Evolutionary conservation across 1,140 invertebrate genomes (phyloP), one percentile per base, ranked within the genome.

Genomic region (Caerostris extrusa): DNA sequence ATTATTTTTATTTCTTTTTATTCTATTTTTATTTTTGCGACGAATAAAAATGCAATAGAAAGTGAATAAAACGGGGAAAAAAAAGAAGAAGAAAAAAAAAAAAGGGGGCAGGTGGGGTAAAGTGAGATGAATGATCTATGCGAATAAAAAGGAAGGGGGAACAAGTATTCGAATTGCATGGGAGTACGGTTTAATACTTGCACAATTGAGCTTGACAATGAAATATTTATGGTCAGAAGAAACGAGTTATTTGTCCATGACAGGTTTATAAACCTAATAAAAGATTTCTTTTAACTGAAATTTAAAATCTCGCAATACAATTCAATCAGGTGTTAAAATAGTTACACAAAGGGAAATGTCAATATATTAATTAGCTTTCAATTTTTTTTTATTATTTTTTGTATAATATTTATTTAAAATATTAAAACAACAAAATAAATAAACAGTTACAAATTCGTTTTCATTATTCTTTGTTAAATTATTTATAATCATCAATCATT

Each of bases 1-100:
- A 58, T 57, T 56, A 83, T 83, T 58, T 83, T 83, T 83, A n/a
- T 34, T 83, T 83, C 34, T 77, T 77, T n/a, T 83, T 34, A 34
- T 56, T 57, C 82, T 77, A 77, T 83, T 58, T 83, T 58, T 83
- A 57, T 83, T 58, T 17, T 57, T 56, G 55, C 6, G 86, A 64
- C 12, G 61, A 88, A 88, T 88, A 88, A 88, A n/a, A 88, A 88
- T 88, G 86, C 53, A 67, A 88, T 88, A 88, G 86, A 88, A 88
- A 88, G 60, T 88, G 86, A 61, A 64, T 88, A 64, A 57, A 83
- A 58, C 56, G 2, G 34, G 34, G 34, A 12, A 3, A 34, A 81
- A 81, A 19, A 81, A 81, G 10, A 81, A 10, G 71, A 81, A 67
- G 12, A 67, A 85, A 58, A 85, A 85, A 34, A 56, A n/a, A 83